Base-by-base conservation (phyloP, 2,888 invertebrate species). In the Diogma glabrata region DNA sequence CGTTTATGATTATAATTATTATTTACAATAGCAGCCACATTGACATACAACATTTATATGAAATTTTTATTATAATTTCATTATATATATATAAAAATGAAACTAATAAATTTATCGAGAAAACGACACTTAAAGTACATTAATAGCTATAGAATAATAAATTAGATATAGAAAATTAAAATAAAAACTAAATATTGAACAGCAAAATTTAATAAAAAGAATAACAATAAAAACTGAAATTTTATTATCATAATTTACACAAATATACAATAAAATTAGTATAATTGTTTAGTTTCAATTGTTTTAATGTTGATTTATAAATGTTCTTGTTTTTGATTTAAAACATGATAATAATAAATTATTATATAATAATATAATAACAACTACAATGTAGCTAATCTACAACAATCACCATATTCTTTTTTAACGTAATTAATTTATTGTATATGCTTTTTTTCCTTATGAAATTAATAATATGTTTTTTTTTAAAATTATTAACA, bases 391-490 rank as follows among this genome's bases (percentile, higher is more conserved):
- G 48, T 48, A 48, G 48, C 48, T 30, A 48, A 33, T 48, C 48
- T 48, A 48, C 48, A 48, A 48, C 48, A 48, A 48, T 48, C 30
- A 48, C 48, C 30, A 48, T 48, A 48, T 30, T n/a, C n/a, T n/a
- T n/a, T 47, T 48, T 48, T 30, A 48, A 48, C 48, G 48, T 48
- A 48, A 48, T 48, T 48, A 33, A 30, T 14, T 30, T 48, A 46
- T 46, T 46, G 30, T 30, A 24, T 48, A 17, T 26, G 26, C 19
- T 47, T 46, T 24, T 43, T 43, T 19, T 46, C 23, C 16, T 36
- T 33, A 8, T 33, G 4, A 12, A n/a, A 28, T 47, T 19, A 19
- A 43, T 43, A 43, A 19, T 19, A 3, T 19, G 16, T 40, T 40
- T 47, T 47, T 47, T 47, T 47, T 47, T 47, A 28, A 28, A 46